Evolutionary conservation across 2,888 invertebrate genomes (phyloP).

Genomic region (Tubulanus polymorphus): DNA sequence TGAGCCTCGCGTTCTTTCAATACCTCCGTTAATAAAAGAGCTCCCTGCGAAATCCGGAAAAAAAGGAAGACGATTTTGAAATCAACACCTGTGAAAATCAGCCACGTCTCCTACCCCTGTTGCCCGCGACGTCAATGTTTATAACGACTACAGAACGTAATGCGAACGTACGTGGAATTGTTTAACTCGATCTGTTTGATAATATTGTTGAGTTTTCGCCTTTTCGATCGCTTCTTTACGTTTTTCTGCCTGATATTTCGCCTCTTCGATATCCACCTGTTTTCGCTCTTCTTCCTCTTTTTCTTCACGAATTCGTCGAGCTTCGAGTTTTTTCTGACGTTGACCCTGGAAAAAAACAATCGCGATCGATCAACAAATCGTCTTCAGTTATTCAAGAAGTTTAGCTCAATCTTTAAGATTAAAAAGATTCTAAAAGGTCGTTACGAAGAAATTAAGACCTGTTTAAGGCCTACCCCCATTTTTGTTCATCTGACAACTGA

Average conservation of each 20-base stretch:
- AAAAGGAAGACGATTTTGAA: background rate
- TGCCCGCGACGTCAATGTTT: no score
- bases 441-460: no score
- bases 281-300: conserved; percentile 50
- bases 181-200: conserved; percentile 53
- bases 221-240: conserved; percentile 51
- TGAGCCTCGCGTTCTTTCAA: conserved; percentile 54
- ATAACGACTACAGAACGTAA: no score
- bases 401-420: no score
- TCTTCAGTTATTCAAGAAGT: no score
- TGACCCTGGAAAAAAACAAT: conserved; percentile 36
- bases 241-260: conserved; percentile 47
- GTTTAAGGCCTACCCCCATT: no score
- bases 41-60: conserved; percentile 50
- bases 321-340: conserved; percentile 49
- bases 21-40: conserved; percentile 50
- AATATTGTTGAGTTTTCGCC: conserved; percentile 53
- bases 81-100: no score
- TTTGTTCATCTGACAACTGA: no score
- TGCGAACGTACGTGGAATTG: conserved; percentile 50
- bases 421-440: no score
- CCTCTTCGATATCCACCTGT: conserved; percentile 49
- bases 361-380: no score
- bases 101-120: no score
- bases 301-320: conserved; percentile 42